Evolutionary conservation across 2,888 invertebrate species (phyloP).

Genomic region (Lasioglossum vierecki): DNA sequence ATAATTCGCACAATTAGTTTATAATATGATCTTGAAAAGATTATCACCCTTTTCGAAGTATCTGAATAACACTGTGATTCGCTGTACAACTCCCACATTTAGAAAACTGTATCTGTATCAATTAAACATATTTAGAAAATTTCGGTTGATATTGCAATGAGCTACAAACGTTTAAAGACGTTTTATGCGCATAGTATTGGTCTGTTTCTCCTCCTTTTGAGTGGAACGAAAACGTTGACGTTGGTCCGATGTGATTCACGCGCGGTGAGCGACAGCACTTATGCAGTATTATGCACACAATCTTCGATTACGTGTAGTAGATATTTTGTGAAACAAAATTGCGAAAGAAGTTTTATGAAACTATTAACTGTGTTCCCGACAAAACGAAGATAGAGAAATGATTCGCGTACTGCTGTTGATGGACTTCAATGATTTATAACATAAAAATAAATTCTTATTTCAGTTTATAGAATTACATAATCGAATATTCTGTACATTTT

Average conservation of each 20-base stretch:
- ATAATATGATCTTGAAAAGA: background rate
- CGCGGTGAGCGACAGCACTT: background rate
- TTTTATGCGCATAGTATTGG: too few species aligned
- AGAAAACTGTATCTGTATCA: too few species aligned
- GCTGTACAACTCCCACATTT: too few species aligned
- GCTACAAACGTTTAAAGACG: too few species aligned
- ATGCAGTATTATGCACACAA: background rate
- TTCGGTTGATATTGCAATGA: too few species aligned
- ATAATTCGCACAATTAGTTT: background rate
- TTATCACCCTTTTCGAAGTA: too few species aligned
- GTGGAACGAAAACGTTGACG: background rate
- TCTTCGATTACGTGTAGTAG: background rate
- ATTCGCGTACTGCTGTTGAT: background rate
- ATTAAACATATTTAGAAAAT: too few species aligned
- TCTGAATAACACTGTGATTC: too few species aligned
- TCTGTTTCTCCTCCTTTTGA: background rate
- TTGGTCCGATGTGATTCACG: background rate
- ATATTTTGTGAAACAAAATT: background rate
- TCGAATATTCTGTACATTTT: background rate
- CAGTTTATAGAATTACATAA: background rate
- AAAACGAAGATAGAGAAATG: background rate
- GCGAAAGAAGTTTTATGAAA: background rate
- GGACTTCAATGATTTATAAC: background rate
- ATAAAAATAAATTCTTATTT: background rate
- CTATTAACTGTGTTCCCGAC: background rate